Evolutionary conservation across 2,113 vertebrate species (phyloP).

Genomic region (Murina feae): DNA sequence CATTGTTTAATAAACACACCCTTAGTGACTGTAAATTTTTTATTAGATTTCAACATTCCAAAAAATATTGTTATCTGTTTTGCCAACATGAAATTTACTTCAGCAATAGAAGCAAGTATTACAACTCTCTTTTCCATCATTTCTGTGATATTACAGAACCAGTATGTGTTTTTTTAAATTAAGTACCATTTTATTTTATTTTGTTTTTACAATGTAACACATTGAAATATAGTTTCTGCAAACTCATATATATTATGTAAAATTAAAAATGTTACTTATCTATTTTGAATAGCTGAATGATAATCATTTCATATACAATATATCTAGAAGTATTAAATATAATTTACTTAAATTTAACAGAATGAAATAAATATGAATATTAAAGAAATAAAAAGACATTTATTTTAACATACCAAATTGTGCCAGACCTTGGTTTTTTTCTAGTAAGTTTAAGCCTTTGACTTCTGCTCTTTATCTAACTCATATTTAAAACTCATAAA

Average conservation of each 20-base stretch:
- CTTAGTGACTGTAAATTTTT: not conserved
- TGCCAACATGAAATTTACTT: not conserved
- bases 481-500: not conserved
- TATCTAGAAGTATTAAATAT: not conserved
- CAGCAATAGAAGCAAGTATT: not conserved
- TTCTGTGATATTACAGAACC: not conserved
- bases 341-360: not conserved
- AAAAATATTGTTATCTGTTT: not conserved
- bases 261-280: not conserved
- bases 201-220: not conserved
- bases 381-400: not conserved
- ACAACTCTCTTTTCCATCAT: rapidly evolving
- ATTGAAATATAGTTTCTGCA: not conserved
- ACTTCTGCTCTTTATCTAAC: not conserved
- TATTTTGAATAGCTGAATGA: not conserved
- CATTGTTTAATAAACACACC: not conserved
- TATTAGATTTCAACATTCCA: not conserved
- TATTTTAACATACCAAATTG: not conserved
- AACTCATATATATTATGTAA: not conserved
- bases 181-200: not conserved
- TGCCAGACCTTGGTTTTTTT: not conserved
- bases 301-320: not conserved
- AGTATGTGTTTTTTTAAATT: not conserved
- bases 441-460: not conserved
- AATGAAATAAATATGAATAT: not conserved